Conservation (phyloP, 1,140 invertebrate genomes). For the Drosophila miranda region DNA sequence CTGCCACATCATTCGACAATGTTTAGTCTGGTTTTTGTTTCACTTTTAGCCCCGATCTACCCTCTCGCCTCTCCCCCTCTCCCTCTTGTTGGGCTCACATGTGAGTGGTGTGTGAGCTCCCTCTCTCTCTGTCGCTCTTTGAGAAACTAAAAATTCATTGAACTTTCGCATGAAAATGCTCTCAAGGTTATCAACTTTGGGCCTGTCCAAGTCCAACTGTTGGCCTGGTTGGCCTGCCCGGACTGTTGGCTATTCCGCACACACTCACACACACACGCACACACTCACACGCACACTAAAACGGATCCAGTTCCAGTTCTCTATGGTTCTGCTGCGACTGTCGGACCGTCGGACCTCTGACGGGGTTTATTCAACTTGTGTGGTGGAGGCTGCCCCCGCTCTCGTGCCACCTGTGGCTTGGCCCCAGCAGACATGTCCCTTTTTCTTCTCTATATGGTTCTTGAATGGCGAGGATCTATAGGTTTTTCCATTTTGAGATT, state of each 20-base stretch:
- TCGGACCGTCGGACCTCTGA: slow-evolving; percentile 19
- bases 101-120: slow-evolving; percentile 37
- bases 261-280: slow-evolving; percentile 18
- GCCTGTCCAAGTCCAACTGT: slow-evolving; percentile 69
- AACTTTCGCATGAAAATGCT: slow-evolving; percentile 82
- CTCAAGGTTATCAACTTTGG: slow-evolving; percentile 82
- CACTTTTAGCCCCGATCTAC: slow-evolving; percentile 60
- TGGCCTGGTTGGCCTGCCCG: neutral
- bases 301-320: slow-evolving; percentile 40
- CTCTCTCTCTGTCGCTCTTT: neutral
- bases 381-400: slow-evolving; percentile 27
- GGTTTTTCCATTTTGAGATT: no score
- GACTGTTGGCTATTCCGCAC: slow-evolving; percentile 33
- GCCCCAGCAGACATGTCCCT: slow-evolving; percentile 26
- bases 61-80: slow-evolving; percentile 9
- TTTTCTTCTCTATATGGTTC: no score
- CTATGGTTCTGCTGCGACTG: slow-evolving; percentile 45
- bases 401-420: slow-evolving; percentile 21
- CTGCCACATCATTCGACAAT: slow-evolving; percentile 57
- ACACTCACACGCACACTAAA: neutral
- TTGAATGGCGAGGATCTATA: no score
- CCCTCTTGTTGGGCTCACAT: slow-evolving; percentile 49
- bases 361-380: slow-evolving; percentile 68
- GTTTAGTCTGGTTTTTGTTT: slow-evolving; percentile 80
- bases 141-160: slow-evolving; percentile 82